Evolutionary conservation across 2,888 invertebrate genomes (phyloP), one percentile per base, ranked within the genome.

Genomic region (Melanostoma scalare): DNA sequence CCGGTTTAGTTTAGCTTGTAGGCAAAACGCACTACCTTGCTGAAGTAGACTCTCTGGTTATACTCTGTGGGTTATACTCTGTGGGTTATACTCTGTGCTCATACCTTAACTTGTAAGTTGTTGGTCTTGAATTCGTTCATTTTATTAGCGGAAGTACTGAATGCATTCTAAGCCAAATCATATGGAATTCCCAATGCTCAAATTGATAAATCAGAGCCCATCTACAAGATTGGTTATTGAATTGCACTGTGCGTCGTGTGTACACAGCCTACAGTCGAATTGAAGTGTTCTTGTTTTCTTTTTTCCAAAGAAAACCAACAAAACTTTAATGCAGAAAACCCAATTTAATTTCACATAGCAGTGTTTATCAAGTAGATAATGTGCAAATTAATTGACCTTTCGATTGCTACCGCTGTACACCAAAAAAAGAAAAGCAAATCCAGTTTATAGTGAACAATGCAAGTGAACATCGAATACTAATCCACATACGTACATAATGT

Each of bases 361-460:
- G 78, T 79, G 84, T 61, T 20, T 71, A 48, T 60, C 58, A 78
- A 56, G 60, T 79, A 79, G 79, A 84, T 84, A 84, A 84, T 84
- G 84, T 84, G 78, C 61, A 75, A 53, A 75, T 74, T 36, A 75
- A 75, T 61, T 38, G 67, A 69, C 58, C 65, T n/a, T 71, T 71
- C 71, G 60, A 75, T 75, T 71, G 74, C 79, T 56, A 71, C 74
- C 74, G 67, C 67, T 52, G 74, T 74, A 72, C 60, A 79, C 42
- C 78, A 75, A 84, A 74, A 61, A 58, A 75, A 71, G 60, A 69
- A 74, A 65, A 84, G 50, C 31, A 78, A 79, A 75, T 75, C 67
- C 60, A 65, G 74, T 67, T 84, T 84, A 84, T 84, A 84, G 84
- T 84, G 84, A 84, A 84, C 68, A 77, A 73, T 82, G 72, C 61